Conservation (phyloP, 2,888 invertebrate species). For the Drosophila anomalata region DNA sequence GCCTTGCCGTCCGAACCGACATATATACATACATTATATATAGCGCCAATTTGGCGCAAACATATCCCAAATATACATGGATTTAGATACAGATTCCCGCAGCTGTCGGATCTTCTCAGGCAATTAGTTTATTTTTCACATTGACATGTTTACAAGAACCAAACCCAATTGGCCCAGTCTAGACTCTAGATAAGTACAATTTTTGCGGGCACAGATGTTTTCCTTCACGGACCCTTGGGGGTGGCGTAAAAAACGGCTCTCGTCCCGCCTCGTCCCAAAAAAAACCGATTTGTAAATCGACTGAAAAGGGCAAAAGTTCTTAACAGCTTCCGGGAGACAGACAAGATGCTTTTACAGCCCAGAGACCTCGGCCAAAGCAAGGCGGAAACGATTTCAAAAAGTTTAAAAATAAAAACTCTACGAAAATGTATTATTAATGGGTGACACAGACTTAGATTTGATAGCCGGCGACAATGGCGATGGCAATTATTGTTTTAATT, state of each 20-base stretch:
- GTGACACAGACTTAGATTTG: slow-evolving; percentile 27
- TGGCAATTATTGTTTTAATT: slow-evolving; percentile 43
- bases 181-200: slow-evolving; percentile 18
- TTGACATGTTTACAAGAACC: slow-evolving; percentile 74
- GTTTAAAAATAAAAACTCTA: slow-evolving; percentile 2
- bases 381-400: slow-evolving; percentile 25
- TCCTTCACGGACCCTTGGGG: slow-evolving; percentile 42
- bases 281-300: slow-evolving; percentile 12
- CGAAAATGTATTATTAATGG: slow-evolving; percentile 37
- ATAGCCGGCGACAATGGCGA: slow-evolving; percentile 28
- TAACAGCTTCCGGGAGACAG: slow-evolving; percentile 53
- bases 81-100: slow-evolving; percentile 61
- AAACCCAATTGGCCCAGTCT: slow-evolving; percentile 37
- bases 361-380: slow-evolving; percentile 30
- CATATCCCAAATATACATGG: slow-evolving; percentile 4
- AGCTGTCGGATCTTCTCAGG: slow-evolving; percentile 63
- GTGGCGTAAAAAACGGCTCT: slow-evolving; percentile 41
- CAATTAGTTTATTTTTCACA: slow-evolving; percentile 51
- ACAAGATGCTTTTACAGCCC: slow-evolving; percentile 22
- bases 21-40: slow-evolving; percentile 10
- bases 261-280: slow-evolving; percentile 1
- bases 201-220: slow-evolving; percentile 55
- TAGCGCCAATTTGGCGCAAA: slow-evolving; percentile 20
- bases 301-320: slow-evolving; percentile 33
- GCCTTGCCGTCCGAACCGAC: slow-evolving; percentile 53